phyloP scores from a whole-genome alignment of 2,797 vertebrate species.

The Numenius phaeopus region DNA sequence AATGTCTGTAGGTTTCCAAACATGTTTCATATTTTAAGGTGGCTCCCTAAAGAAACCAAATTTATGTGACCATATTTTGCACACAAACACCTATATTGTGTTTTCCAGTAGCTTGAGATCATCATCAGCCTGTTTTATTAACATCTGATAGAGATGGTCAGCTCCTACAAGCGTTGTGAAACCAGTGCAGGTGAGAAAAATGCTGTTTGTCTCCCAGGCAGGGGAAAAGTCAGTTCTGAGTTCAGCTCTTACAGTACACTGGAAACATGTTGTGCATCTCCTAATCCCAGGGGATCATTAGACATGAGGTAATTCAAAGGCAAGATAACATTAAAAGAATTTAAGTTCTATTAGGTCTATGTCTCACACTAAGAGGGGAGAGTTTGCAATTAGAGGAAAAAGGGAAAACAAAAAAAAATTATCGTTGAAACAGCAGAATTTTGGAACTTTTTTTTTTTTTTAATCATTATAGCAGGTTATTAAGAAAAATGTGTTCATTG shows the following conservation, averaged over 20 bases:
- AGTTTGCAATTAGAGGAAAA: background rate
- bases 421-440: background rate
- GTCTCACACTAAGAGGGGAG: background rate
- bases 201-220: background rate
- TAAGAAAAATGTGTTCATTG: accelerated
- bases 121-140: background rate
- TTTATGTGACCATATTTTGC: background rate
- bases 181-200: background rate
- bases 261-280: background rate
- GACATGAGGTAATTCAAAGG: background rate
- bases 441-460: background rate
- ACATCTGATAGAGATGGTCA: background rate
- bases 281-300: background rate
- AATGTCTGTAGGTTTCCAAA: background rate
- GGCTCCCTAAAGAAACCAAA: background rate
- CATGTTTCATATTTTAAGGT: background rate
- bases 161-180: background rate
- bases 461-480: background rate
- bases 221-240: background rate
- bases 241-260: background rate
- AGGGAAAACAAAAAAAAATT: background rate
- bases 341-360: background rate
- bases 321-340: background rate
- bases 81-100: background rate
- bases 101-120: background rate